Conservation (phyloP, 2,888 invertebrate genomes). For the Athalia cordata region DNA sequence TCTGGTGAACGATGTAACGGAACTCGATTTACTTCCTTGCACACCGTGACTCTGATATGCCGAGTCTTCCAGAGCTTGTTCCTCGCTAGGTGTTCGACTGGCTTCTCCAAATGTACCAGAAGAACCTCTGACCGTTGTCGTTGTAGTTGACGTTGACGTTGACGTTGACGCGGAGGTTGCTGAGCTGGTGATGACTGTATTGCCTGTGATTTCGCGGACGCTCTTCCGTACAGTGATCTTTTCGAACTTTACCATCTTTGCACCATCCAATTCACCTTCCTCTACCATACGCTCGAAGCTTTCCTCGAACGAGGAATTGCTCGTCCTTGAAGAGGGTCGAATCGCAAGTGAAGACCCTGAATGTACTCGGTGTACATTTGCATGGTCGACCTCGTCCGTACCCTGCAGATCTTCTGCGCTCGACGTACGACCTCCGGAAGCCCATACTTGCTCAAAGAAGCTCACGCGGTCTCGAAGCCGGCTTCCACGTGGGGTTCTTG, state of each 20-base stretch:
- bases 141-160: slow-evolving; percentile 54
- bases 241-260: slow-evolving; percentile 83
- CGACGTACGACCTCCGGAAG: slow-evolving; percentile 72
- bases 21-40: slow-evolving; percentile 74
- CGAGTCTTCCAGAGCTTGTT: slow-evolving; percentile 75
- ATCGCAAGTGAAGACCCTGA: slow-evolving; percentile 70
- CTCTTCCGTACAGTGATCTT: slow-evolving; percentile 81
- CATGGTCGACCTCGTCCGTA: slow-evolving; percentile 66
- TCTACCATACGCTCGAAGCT: slow-evolving; percentile 76
- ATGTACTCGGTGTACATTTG: slow-evolving; percentile 58
- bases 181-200: slow-evolving; percentile 30
- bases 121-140: slow-evolving; percentile 58
- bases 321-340: slow-evolving; percentile 66
- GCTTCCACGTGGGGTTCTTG: slow-evolving; percentile 69
- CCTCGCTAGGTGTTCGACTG: slow-evolving; percentile 77
- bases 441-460: slow-evolving; percentile 88
- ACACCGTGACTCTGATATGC: slow-evolving; percentile 76
- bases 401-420: slow-evolving; percentile 68
- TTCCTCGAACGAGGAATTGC: slow-evolving; percentile 74
- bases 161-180: slow-evolving; percentile 45
- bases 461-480: slow-evolving; percentile 84
- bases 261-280: slow-evolving; percentile 81
- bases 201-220: slow-evolving; percentile 75
- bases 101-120: slow-evolving; percentile 56
- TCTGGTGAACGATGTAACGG: slow-evolving; percentile 74